Evolutionary conservation across 2,797 vertebrate species (phyloP).

Genomic region (Typhlichthys subterraneus): DNA sequence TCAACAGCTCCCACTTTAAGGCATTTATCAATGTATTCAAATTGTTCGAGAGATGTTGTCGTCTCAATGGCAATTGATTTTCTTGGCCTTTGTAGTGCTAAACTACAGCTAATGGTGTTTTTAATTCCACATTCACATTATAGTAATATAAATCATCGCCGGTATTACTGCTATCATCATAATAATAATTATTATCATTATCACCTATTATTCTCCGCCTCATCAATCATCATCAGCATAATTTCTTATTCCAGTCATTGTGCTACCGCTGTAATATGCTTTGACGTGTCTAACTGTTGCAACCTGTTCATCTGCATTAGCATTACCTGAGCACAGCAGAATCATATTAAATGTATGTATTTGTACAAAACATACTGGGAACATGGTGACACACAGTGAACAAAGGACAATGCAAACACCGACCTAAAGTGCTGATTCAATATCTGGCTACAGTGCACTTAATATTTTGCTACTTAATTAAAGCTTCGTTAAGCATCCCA

Average conservation of each 20-base stretch:
- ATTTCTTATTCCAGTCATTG: neutral
- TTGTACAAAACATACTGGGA: too few relatives aligned
- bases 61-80: neutral
- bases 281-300: slow-evolving; percentile 2
- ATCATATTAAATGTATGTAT: neutral
- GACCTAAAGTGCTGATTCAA: too few relatives aligned
- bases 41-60: too few relatives aligned
- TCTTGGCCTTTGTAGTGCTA: neutral
- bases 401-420: too few relatives aligned
- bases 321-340: slow-evolving; percentile 5
- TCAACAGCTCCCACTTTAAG: neutral
- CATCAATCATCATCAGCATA: slow-evolving; percentile 3
- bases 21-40: too few relatives aligned
- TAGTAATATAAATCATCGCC: neutral
- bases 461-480: too few relatives aligned
- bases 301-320: neutral
- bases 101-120: slow-evolving; percentile 1
- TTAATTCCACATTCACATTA: neutral
- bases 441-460: too few relatives aligned
- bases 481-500: too few relatives aligned
- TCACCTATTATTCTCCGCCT: neutral
- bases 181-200: neutral
- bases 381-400: too few relatives aligned
- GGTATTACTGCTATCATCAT: slow-evolving; percentile 1
- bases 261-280: neutral